Evolutionary conservation across 2,888 invertebrate genomes (phyloP).

Genomic region (Chymomyza caudatula): DNA sequence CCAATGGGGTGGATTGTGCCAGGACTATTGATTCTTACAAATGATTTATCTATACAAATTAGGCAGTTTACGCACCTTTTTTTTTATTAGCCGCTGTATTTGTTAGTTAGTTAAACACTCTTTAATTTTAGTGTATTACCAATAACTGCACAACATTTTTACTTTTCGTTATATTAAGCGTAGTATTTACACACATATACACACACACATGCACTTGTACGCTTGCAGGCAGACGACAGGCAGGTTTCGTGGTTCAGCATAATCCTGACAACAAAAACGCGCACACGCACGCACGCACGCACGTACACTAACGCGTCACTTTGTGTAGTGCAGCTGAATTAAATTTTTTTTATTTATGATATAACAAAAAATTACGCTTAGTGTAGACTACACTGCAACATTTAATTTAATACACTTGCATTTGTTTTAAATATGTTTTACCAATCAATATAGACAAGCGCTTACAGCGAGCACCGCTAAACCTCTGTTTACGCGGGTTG

Average conservation of each 20-base stretch:
- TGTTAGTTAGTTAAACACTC: not conserved
- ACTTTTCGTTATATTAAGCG: conserved; percentile 19
- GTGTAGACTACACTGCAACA: not conserved
- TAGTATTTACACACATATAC: not conserved
- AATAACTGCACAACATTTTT: conserved; percentile 2
- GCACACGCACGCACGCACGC: conserved; percentile 1
- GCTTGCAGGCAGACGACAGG: not conserved
- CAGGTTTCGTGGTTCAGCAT: conserved; percentile 12
- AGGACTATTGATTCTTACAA: conserved; percentile 41
- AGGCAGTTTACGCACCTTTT: conserved; percentile 18
- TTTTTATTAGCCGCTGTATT: conserved; percentile 5
- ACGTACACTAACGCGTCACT: not conserved
- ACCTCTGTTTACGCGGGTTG: not conserved
- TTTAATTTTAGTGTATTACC: not conserved
- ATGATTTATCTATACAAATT: conserved; percentile 16
- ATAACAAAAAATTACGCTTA: not conserved
- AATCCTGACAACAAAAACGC: conserved; percentile 31
- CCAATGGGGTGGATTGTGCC: not conserved
- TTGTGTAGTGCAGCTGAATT: not conserved
- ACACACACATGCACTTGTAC: not conserved
- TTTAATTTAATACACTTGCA: not conserved
- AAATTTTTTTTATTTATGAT: not conserved
- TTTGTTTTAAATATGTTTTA: conserved; percentile 33
- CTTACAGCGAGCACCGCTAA: conserved; percentile 1
- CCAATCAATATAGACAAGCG: conserved; percentile 28